Percentiles rank a stretch among this genome's conserved stretches.
Evolutionary conservation across 1,140 invertebrate genomes (phyloP).

Genomic region (Brachionus rotundiformis): DNA sequence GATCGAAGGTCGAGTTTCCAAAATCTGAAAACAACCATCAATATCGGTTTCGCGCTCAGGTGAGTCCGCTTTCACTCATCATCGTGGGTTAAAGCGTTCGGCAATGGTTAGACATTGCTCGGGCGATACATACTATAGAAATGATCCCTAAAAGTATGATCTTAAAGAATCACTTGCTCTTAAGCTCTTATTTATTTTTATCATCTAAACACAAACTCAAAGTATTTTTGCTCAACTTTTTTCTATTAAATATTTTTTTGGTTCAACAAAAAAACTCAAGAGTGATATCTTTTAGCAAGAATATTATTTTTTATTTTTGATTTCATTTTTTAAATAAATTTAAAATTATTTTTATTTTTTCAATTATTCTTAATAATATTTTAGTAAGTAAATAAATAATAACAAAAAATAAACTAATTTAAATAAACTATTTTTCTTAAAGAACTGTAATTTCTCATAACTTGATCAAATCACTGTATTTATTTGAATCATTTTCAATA

Average conservation of each 20-base stretch:
- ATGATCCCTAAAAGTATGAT: too few species aligned
- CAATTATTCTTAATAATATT: neutral
- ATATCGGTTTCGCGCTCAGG: slow-evolving; percentile 40
- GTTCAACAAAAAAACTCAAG: neutral
- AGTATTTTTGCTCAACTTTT: slow-evolving; percentile 1
- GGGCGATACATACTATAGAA: too few species aligned
- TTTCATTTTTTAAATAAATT: neutral
- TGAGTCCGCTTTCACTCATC: slow-evolving; percentile 13
- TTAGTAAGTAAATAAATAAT: too few species aligned
- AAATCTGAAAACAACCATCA: slow-evolving; percentile 1
- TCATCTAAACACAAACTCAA: neutral
- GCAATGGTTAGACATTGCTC: too few species aligned
- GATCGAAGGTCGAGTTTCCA: slow-evolving; percentile 9
- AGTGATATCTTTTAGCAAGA: slow-evolving; percentile 14
- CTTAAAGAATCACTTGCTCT: neutral
- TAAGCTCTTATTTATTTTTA: neutral
- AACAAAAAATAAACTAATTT: too few species aligned
- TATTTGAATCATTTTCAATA: slow-evolving; percentile 19
- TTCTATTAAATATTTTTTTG: neutral
- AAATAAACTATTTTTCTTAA: neutral
- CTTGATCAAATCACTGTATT: neutral
- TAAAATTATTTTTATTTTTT: neutral
- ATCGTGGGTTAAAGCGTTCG: too few species aligned
- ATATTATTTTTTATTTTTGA: neutral
- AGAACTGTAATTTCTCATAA: neutral